Evolutionary conservation across 1,140 invertebrate species (phyloP), one percentile per base, ranked within the genome.

Genomic region (Bombus pascuorum): DNA sequence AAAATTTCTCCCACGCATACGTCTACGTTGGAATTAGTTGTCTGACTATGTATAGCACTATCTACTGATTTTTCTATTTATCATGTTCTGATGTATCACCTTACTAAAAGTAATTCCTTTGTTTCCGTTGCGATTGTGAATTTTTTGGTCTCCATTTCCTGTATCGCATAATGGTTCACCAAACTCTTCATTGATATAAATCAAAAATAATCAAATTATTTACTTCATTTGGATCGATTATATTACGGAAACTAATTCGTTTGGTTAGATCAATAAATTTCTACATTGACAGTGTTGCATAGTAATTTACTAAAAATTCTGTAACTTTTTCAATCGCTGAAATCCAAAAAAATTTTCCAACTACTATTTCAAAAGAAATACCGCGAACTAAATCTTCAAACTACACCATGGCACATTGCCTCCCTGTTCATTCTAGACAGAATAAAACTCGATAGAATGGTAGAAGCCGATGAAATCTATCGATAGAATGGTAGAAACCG

Each of bases 1-100:
- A 53, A 53, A 53, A 22, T 53, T 53, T 53, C 0, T 6, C 0
- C 6, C 47, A 6, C 0, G 5, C 57, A 12, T 12, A 3, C 3
- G 25, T 59, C 22, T 25, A 59, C 25, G 3, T 59, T 59, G 25
- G 25, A 59, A 28, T 59, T 59, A 12, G 9, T 59, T 28, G 28
- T 59, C 57, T n/a, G 12, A n/a, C 59, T 62, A 62, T 62, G 12
- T 10, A 13, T n/a, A n/a, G 12, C 13, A n/a, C 18, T 53, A 53
- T 53, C 47, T 53, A 53, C 57, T 59, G 57, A 28, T 4, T 12
- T 59, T 12, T 28, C 47, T 53, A 53, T 53, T 53, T 53, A 53
- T 59, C 57, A 6, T 12, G 3, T 62, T 62, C 28, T 28, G 28
- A 62, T 28, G 3, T 28, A 12, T 28, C 10, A 4, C 4, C 4